Percentiles rank a stretch among this genome's conserved stretches.
Evolutionary conservation across 1,140 invertebrate species (phyloP).

Genomic region (Papilio aristodemus): DNA sequence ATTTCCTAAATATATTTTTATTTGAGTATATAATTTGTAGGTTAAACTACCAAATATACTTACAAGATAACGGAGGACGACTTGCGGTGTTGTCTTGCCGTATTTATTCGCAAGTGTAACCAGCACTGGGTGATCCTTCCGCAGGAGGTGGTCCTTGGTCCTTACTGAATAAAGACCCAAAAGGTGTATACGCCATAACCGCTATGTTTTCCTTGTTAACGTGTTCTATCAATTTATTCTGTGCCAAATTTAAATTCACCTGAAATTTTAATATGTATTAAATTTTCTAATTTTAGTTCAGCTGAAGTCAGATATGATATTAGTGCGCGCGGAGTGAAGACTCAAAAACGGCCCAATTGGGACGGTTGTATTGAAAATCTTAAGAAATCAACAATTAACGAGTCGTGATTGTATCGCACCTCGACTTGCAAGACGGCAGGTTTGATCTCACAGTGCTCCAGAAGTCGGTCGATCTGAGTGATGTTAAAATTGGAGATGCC

Average conservation of each 20-base stretch:
- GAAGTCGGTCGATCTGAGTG: conserved; percentile 86
- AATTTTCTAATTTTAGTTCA: not conserved
- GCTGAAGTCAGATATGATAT: too few relatives aligned
- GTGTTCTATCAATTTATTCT: conserved; percentile 83
- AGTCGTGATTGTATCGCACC: too few relatives aligned
- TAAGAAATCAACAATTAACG: too few relatives aligned
- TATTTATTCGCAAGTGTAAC: conserved; percentile 82
- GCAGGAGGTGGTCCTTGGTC: conserved; percentile 74
- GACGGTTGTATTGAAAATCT: too few relatives aligned
- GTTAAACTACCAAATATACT: too few relatives aligned
- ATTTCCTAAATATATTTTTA: too few relatives aligned
- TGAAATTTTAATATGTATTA: conserved; percentile 70
- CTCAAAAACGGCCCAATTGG: too few relatives aligned
- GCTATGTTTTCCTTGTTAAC: conserved; percentile 83
- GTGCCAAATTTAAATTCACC: conserved; percentile 85
- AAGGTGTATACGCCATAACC: conserved; percentile 87
- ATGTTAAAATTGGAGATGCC: conserved; percentile 94
- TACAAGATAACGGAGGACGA: conserved; percentile 84
- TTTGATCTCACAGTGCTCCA: conserved; percentile 80
- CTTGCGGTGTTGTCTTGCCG: conserved; percentile 84
- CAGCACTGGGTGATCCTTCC: conserved; percentile 77
- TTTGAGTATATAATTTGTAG: too few relatives aligned
- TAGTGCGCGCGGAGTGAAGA: too few relatives aligned
- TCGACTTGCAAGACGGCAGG: conserved; percentile 80
- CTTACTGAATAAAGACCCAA: conserved; percentile 81